Evolutionary conservation across 2,888 invertebrate genomes (phyloP).

Genomic region (Cenopis cana): DNA sequence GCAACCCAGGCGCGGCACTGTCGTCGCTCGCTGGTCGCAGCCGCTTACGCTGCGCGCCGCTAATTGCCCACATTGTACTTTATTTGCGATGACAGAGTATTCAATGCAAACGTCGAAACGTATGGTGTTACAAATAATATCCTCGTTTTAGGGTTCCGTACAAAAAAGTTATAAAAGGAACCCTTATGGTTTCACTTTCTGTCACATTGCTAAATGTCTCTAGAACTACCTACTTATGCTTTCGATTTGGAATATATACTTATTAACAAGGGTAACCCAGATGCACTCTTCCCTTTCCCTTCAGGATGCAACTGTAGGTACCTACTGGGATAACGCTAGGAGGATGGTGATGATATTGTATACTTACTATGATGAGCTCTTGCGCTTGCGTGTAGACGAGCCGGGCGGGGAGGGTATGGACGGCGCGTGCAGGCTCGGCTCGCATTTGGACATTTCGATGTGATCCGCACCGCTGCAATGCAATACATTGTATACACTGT

Average conservation of each 20-base stretch:
- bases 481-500: neutral
- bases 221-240: no score
- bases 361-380: conserved; percentile 69
- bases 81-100: conserved; percentile 16
- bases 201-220: no score
- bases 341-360: no score
- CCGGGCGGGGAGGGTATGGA: conserved; percentile 47
- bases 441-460: conserved; percentile 61
- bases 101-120: conserved; percentile 5
- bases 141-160: no score
- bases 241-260: no score
- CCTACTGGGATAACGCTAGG: no score
- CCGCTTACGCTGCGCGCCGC: conserved; percentile 12
- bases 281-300: no score
- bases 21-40: conserved; percentile 35
- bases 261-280: no score
- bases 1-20: conserved; percentile 24
- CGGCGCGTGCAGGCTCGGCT: conserved; percentile 48
- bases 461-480: conserved; percentile 53
- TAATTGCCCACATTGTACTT: conserved; percentile 39
- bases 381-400: conserved; percentile 61
- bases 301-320: no score
- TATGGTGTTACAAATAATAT: conserved; percentile 14
- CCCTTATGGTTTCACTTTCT: no score
- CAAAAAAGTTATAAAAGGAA: no score